Conservation (phyloP, 2,888 invertebrate genomes). For the Platynereis dumerilii region DNA sequence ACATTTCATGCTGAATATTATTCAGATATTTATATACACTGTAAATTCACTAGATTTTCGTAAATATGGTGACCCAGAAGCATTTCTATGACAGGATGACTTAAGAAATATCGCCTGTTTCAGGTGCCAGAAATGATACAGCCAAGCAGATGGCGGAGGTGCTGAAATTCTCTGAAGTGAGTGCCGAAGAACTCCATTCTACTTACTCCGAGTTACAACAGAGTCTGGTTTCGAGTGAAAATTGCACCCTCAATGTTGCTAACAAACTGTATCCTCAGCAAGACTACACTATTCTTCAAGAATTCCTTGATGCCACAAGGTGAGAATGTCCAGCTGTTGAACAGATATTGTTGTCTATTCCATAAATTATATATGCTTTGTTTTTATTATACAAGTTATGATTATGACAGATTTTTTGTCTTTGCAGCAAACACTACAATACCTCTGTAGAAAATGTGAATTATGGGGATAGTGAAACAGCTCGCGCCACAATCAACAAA, state of each 20-base stretch:
- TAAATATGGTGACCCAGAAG: no score
- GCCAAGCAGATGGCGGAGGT: constrained; percentile 47
- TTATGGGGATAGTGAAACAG: constrained; percentile 50
- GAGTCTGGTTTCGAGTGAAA: constrained; percentile 7
- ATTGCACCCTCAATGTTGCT: constrained; percentile 46
- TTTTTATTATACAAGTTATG: no score
- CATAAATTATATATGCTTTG: no score
- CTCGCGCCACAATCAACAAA: constrained; percentile 71
- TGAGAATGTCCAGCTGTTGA: no score
- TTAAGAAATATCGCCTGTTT: no score
- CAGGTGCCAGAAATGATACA: constrained; percentile 62
- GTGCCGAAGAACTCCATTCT: constrained; percentile 24
- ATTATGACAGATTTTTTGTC: no score
- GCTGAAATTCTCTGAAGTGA: constrained; percentile 31
- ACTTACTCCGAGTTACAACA: constrained; percentile 5
- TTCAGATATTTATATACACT: no score
- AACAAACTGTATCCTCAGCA: constrained; percentile 47
- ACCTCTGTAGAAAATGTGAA: not conserved
- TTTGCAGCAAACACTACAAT: constrained; percentile 24
- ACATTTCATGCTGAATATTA: no score
- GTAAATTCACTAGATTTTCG: no score
- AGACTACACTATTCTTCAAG: constrained; percentile 7
- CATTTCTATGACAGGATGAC: no score
- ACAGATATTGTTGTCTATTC: no score
- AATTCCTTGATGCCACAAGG: not conserved